A percentile compares a stretch with the other conserved stretches of the same genome.
phyloP scores from a whole-genome alignment of 2,888 invertebrate genomes.

The Dioctria linearis region DNA sequence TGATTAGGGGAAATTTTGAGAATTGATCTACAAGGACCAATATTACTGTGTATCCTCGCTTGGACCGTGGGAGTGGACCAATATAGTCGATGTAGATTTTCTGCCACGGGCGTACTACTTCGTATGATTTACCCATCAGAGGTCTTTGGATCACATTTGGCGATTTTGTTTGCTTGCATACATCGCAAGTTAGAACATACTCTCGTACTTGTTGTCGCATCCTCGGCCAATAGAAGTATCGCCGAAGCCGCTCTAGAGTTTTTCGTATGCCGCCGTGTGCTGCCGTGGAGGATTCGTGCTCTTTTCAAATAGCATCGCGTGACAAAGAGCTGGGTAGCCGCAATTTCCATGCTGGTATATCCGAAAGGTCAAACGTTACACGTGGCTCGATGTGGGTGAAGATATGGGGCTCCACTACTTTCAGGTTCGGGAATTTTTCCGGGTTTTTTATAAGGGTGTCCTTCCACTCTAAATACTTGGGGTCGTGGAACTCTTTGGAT shows the following conservation, averaged over 20 bases:
- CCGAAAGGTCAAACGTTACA: no score
- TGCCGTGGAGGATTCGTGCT: not conserved
- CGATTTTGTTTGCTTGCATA: not conserved
- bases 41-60: not conserved
- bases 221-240: not conserved
- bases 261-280: not conserved
- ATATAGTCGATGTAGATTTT: not conserved
- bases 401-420: no score
- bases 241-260: not conserved
- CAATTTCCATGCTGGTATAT: no score
- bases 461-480: no score
- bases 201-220: not conserved
- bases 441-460: no score
- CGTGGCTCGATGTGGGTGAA: no score
- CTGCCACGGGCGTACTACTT: conserved; percentile 1
- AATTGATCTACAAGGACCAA: not conserved
- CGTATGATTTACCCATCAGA: not conserved
- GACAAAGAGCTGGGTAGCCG: no score
- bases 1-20: not conserved
- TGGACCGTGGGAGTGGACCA: not conserved
- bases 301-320: not conserved
- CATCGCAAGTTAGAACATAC: not conserved
- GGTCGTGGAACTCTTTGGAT: no score
- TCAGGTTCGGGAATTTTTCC: no score
- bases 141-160: not conserved